These are phyloP conservation scores for Tipula vernalis DNA, from an alignment of 2,888 invertebrate genomes.

Conservation along the genomic window DNA sequence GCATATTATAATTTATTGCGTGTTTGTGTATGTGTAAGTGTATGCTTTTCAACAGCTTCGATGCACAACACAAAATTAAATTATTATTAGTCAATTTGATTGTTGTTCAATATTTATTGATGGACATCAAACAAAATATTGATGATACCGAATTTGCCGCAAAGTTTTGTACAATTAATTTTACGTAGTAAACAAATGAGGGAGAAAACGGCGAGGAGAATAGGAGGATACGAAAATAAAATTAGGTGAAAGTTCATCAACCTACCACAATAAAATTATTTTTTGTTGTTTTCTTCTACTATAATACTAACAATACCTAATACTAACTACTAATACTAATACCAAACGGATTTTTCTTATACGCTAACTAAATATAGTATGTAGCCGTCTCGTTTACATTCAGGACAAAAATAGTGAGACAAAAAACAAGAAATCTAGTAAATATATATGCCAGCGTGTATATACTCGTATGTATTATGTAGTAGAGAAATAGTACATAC, in stretches of 20 bases:
- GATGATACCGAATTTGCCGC: neutral
- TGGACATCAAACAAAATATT: neutral
- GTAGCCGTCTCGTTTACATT: neutral
- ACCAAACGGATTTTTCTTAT: neutral
- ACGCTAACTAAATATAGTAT: neutral
- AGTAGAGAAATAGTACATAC: neutral
- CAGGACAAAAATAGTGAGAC: neutral
- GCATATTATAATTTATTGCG: neutral
- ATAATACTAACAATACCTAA: no score
- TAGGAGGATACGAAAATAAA: neutral
- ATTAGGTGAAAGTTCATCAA: neutral
- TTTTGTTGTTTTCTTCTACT: neutral
- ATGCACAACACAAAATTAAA: neutral
- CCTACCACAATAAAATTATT: neutral
- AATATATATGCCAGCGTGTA: neutral
- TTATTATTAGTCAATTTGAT: neutral
- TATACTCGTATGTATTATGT: neutral
- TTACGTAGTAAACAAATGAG: neutral
- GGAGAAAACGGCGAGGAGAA: neutral
- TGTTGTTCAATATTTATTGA: neutral
- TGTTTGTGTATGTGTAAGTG: neutral
- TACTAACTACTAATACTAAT: neutral
- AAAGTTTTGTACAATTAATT: no score
- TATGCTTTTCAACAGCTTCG: neutral
- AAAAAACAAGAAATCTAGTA: neutral